Conservation (phyloP, 2,888 invertebrate species). For the Tubulanus polymorphus region DNA sequence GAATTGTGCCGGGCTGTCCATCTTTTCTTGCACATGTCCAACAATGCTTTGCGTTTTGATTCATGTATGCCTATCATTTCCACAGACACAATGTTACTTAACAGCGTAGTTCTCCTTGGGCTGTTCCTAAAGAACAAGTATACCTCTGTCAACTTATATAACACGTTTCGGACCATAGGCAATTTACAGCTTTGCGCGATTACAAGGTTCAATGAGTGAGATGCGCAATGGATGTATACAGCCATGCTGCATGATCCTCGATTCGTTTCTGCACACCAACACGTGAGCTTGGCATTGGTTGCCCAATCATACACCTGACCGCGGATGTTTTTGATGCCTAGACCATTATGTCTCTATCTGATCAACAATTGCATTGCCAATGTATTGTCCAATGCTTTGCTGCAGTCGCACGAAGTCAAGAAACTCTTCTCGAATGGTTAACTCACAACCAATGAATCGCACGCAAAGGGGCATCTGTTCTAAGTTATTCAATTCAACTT, state of each 20-base stretch:
- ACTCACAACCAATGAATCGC: slow-evolving; percentile 5
- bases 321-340: slow-evolving; percentile 11
- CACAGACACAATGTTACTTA: neutral
- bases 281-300: slow-evolving; percentile 11
- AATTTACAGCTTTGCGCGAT: slow-evolving; percentile 16
- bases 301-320: slow-evolving; percentile 21
- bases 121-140: slow-evolving; percentile 9
- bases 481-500: no score
- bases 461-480: slow-evolving; percentile 20
- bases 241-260: slow-evolving; percentile 9
- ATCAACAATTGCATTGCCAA: slow-evolving; percentile 5
- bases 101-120: slow-evolving; percentile 6
- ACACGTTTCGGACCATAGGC: slow-evolving; percentile 14
- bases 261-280: slow-evolving; percentile 18
- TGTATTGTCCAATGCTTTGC: slow-evolving; percentile 5
- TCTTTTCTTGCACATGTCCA: slow-evolving; percentile 1
- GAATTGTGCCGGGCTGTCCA: slow-evolving; percentile 9
- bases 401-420: slow-evolving; percentile 9
- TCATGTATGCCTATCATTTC: neutral
- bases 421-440: slow-evolving; percentile 9
- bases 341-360: neutral
- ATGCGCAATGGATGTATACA: slow-evolving; percentile 19
- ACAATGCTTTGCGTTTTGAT: no score
- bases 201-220: slow-evolving; percentile 16
- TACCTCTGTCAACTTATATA: slow-evolving; percentile 5